These are phyloP conservation scores for Axinella damicornis DNA, from an alignment of 37 sponge, comb jelly and placozoan genomes.

Conservation along the genomic window DNA sequence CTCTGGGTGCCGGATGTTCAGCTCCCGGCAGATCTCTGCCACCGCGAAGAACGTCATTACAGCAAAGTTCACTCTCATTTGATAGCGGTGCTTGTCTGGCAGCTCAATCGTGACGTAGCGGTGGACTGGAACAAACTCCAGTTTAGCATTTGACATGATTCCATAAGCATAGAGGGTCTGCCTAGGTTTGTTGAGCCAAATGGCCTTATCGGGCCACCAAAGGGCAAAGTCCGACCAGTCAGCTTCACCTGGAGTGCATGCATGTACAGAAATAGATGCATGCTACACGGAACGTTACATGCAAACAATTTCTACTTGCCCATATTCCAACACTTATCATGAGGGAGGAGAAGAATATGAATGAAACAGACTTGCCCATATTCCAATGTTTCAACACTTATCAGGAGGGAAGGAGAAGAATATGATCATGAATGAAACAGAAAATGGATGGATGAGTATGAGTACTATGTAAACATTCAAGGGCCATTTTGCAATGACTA, in stretches of 20 bases:
- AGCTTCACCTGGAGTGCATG: slow-evolving; percentile 67
- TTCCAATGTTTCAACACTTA: too few species aligned
- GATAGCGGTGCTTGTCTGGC: slow-evolving; percentile 83
- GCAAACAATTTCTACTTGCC: too few species aligned
- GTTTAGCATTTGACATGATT: slow-evolving; percentile 86
- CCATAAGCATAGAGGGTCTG: slow-evolving; percentile 97
- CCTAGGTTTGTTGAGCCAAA: slow-evolving; percentile 93
- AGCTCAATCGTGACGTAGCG: slow-evolving; percentile 85
- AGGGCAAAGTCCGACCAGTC: slow-evolving; percentile 97
- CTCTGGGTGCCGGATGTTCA: slow-evolving; percentile 93
- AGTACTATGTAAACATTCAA: too few species aligned
- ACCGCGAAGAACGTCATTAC: slow-evolving; percentile 87
- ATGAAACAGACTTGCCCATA: too few species aligned
- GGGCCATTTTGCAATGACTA: too few species aligned
- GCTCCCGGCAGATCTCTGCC: slow-evolving; percentile 83
- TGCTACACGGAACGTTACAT: too few species aligned
- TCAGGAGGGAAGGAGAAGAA: too few species aligned
- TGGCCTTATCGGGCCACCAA: slow-evolving; percentile 97
- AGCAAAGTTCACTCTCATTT: slow-evolving; percentile 81
- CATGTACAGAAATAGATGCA: too few species aligned
- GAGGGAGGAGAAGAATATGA: too few species aligned
- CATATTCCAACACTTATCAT: too few species aligned
- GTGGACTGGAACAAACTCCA: slow-evolving; percentile 89
- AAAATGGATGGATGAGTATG: too few species aligned
- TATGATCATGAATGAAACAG: too few species aligned